phyloP scores from a whole-genome alignment of 2,797 vertebrate genomes.

The Salmo trutta region DNA sequence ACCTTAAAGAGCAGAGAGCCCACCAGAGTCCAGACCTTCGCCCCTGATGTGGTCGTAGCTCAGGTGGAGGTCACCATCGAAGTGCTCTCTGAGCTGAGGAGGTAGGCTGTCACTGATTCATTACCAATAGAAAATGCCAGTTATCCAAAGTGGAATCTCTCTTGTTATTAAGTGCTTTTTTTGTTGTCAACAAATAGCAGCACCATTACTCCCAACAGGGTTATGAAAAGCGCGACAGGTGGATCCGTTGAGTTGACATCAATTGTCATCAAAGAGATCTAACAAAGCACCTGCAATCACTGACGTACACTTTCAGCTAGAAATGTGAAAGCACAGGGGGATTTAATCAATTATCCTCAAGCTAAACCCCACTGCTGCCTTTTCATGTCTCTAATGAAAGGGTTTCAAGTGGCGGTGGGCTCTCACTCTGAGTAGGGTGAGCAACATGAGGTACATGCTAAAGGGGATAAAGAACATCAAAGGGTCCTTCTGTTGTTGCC shows the following conservation, averaged over 20 bases:
- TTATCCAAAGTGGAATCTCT: neutral
- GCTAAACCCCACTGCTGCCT: conserved; percentile 8
- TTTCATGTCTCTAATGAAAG: conserved; percentile 30
- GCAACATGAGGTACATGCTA: neutral
- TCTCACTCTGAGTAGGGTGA: neutral
- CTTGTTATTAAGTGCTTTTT: neutral
- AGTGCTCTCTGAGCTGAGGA: conserved; percentile 17
- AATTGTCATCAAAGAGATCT: conserved; percentile 1
- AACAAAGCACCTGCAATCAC: neutral
- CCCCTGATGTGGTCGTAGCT: conserved; percentile 29
- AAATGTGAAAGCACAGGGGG: neutral
- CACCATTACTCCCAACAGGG: neutral
- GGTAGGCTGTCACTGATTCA: conserved; percentile 27
- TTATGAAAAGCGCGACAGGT: conserved; percentile 5
- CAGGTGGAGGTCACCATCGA: conserved; percentile 9
- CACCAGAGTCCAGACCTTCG: conserved; percentile 49
- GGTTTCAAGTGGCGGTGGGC: conserved; percentile 18
- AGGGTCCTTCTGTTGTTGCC: neutral
- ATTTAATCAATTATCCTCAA: neutral
- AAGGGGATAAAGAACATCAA: neutral
- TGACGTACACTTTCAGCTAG: neutral
- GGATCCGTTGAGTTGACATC: neutral
- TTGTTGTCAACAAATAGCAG: neutral
- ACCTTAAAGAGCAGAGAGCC: conserved; percentile 52
- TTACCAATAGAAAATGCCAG: neutral